Evolutionary conservation across 2,113 vertebrate genomes (phyloP).

Genomic region (Meleagris gallopavo): DNA sequence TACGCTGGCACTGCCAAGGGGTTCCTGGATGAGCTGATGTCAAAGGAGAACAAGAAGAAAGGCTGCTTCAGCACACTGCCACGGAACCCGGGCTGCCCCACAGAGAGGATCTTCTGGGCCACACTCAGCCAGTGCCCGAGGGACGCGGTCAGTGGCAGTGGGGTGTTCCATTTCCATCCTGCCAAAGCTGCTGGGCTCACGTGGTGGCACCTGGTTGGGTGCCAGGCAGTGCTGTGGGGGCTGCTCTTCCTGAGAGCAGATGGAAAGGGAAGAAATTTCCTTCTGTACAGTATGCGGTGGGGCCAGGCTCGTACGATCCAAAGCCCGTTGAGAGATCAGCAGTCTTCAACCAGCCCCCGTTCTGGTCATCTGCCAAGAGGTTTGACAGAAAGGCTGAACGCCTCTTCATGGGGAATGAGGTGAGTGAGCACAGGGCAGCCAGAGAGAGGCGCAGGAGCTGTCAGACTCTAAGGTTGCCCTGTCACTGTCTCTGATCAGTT

Average conservation of each 20-base stretch:
- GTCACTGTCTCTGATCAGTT: background rate
- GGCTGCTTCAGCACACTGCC: slow-evolving; percentile 73
- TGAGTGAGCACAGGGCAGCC: background rate
- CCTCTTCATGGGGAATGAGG: slow-evolving; percentile 52
- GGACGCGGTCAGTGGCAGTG: slow-evolving; percentile 67
- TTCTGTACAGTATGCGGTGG: slow-evolving; percentile 52
- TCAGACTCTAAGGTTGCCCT: background rate
- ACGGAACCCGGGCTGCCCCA: slow-evolving; percentile 47
- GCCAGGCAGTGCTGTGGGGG: background rate
- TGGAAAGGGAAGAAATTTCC: background rate
- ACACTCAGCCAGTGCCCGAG: slow-evolving; percentile 67
- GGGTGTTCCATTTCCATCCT: background rate
- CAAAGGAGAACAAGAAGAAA: slow-evolving; percentile 63
- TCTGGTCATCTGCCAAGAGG: slow-evolving; percentile 74
- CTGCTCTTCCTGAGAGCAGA: background rate
- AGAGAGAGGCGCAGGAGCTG: background rate
- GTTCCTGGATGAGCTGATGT: slow-evolving; percentile 71
- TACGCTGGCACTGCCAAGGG: slow-evolving; percentile 19
- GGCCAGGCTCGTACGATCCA: slow-evolving; percentile 68
- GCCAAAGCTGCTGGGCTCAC: background rate
- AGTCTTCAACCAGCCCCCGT: slow-evolving; percentile 45
- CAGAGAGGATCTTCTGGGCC: slow-evolving; percentile 74
- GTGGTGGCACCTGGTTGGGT: background rate
- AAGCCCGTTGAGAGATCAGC: background rate
- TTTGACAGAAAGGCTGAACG: slow-evolving; percentile 1